Conservation (phyloP, 1,140 invertebrate species). For the Neomicropteryx cornuta region DNA sequence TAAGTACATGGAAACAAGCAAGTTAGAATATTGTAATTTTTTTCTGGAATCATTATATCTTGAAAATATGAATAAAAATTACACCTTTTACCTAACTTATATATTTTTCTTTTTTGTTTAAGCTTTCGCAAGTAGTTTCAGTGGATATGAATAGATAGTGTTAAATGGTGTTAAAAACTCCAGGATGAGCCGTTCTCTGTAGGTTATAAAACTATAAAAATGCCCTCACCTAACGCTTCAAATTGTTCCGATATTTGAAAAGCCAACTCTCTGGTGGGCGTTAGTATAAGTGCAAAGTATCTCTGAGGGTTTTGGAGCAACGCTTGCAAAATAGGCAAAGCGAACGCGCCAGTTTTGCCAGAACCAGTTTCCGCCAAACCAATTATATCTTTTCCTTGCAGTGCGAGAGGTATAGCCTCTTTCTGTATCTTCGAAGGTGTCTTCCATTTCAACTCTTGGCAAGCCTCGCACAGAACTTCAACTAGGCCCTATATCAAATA, state of each 20-base stretch:
- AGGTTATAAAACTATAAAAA: background rate
- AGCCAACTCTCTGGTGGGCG: constrained; percentile 94
- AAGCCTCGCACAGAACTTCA: constrained; percentile 85
- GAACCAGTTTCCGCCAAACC: constrained; percentile 96
- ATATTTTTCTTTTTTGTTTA: too few relatives aligned
- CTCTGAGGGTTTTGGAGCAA: constrained; percentile 84
- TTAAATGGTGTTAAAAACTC: too few relatives aligned
- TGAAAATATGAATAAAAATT: too few relatives aligned
- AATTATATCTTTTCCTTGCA: constrained; percentile 92
- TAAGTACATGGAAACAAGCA: too few relatives aligned
- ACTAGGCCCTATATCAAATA: constrained; percentile 92
- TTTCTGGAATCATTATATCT: background rate
- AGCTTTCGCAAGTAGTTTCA: too few relatives aligned
- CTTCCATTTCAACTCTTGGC: constrained; percentile 88
- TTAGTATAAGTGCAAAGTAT: constrained; percentile 89
- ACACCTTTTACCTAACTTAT: too few relatives aligned
- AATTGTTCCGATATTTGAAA: constrained; percentile 95
- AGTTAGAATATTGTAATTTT: too few relatives aligned
- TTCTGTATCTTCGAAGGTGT: constrained; percentile 88
- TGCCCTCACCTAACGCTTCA: constrained; percentile 69
- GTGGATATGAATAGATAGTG: too few relatives aligned
- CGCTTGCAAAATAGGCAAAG: constrained; percentile 87
- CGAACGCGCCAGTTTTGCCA: constrained; percentile 97
- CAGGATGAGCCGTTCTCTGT: too few relatives aligned
- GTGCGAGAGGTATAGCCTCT: constrained; percentile 82